These are phyloP conservation scores for Platyscapa corneri DNA, from an alignment of 1,140 invertebrate genomes.

Conservation along the genomic window DNA sequence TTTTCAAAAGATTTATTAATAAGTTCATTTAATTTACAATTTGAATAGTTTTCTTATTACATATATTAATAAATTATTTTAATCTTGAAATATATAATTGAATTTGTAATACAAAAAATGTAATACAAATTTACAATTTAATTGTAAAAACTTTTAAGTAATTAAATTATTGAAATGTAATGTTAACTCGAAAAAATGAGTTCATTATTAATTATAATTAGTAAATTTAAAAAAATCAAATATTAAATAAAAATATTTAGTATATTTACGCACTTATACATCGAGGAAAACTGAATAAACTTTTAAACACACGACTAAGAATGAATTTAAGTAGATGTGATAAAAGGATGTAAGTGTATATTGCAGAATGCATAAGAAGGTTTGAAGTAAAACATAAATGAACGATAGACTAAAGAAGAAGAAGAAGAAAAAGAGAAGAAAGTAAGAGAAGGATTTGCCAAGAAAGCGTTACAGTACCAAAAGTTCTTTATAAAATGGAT, in stretches of 20 bases:
- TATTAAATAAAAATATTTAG: neutral
- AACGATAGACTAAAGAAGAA: slow-evolving; percentile 21
- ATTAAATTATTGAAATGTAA: neutral
- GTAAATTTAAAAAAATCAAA: neutral
- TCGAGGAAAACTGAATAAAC: neutral
- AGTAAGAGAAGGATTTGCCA: slow-evolving; percentile 48
- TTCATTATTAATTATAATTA: neutral
- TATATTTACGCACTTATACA: neutral
- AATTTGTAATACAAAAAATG: neutral
- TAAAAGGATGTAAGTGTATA: neutral
- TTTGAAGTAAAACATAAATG: slow-evolving; percentile 24
- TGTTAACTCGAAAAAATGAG: neutral
- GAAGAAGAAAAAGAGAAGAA: slow-evolving; percentile 1
- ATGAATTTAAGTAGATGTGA: neutral
- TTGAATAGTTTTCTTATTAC: neutral
- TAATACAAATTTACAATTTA: neutral
- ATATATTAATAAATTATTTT: neutral
- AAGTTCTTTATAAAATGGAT: slow-evolving; percentile 34
- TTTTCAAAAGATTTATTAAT: neutral
- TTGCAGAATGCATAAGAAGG: slow-evolving; percentile 6
- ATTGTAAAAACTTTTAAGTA: neutral
- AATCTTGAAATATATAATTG: neutral
- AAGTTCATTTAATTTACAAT: neutral
- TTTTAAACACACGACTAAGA: neutral
- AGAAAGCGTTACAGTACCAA: slow-evolving; percentile 33